Conservation (phyloP, 1,140 invertebrate genomes). For the Calycopis cecrops region DNA sequence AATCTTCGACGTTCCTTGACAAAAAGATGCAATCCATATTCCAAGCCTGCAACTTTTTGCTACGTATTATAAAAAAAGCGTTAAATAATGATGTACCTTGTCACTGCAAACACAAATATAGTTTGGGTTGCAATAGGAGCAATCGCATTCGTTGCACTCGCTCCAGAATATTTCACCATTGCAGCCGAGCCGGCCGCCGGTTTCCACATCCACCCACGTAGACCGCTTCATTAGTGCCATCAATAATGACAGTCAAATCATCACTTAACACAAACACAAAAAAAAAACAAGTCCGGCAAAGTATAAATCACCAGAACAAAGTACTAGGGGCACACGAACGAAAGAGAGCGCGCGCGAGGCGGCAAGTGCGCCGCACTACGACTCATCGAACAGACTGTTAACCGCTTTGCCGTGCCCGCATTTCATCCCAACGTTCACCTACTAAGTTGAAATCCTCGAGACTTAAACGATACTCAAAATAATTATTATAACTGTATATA, state of each 20-base stretch:
- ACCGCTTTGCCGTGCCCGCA: conserved; percentile 23
- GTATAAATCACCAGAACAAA: conserved; percentile 20
- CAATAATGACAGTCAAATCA: conserved; percentile 26
- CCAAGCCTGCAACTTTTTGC: not conserved
- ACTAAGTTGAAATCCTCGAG: conserved; percentile 20
- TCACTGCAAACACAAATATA: conserved; percentile 75
- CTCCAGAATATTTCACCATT: conserved; percentile 75
- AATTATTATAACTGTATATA: not conserved
- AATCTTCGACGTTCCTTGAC: no score
- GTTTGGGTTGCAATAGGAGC: conserved; percentile 72
- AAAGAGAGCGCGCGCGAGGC: conserved; percentile 34
- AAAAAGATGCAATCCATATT: no score
- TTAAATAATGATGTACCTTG: conserved; percentile 52
- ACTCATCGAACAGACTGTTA: conserved; percentile 65
- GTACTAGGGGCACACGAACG: conserved; percentile 34
- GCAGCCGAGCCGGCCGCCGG: conserved; percentile 71
- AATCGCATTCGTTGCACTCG: conserved; percentile 72
- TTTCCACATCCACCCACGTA: conserved; percentile 74
- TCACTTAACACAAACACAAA: conserved; percentile 31
- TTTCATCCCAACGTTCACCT: conserved; percentile 35
- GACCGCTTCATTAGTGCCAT: conserved; percentile 70
- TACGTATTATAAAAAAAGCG: not conserved
- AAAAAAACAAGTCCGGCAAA: conserved; percentile 36
- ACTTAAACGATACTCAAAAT: conserved; percentile 9
- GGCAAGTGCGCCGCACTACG: conserved; percentile 69